phyloP scores from a whole-genome alignment of 2,888 invertebrate species.

The Pomacea canaliculata region DNA sequence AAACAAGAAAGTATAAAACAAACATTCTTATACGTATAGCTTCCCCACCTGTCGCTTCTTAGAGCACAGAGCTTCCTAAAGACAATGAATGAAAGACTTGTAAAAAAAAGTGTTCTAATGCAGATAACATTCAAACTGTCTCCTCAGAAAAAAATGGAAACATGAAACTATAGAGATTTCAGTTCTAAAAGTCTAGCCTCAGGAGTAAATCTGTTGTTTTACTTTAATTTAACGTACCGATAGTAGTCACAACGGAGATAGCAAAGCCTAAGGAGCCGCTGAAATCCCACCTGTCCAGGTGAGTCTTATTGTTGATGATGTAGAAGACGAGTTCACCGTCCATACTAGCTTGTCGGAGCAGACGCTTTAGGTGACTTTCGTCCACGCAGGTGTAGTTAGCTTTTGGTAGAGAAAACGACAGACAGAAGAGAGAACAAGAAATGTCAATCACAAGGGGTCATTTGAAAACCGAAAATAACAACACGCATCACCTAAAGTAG shows the following conservation, averaged over 20 bases:
- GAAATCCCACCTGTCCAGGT: constrained; percentile 57
- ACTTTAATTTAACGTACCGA: constrained; percentile 43
- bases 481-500: not conserved
- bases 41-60: no score
- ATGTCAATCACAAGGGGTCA: not conserved
- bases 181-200: no score
- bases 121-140: no score
- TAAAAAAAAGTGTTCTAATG: no score
- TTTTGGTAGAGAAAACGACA: constrained; percentile 27
- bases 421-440: not conserved
- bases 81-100: no score
- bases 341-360: constrained; percentile 44
- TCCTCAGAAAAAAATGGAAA: no score
- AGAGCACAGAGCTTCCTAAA: no score
- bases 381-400: constrained; percentile 51
- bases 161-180: no score
- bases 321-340: constrained; percentile 51
- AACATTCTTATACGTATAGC: no score
- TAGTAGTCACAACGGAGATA: constrained; percentile 62
- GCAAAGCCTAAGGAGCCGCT: constrained; percentile 61
- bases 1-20: not conserved
- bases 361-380: constrained; percentile 36
- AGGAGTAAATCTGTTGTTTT: no score
- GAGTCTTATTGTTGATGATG: constrained; percentile 45
- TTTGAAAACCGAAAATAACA: not conserved